Evolutionary conservation across 2,888 invertebrate genomes (phyloP).

Genomic region (Monochamus alternatus): DNA sequence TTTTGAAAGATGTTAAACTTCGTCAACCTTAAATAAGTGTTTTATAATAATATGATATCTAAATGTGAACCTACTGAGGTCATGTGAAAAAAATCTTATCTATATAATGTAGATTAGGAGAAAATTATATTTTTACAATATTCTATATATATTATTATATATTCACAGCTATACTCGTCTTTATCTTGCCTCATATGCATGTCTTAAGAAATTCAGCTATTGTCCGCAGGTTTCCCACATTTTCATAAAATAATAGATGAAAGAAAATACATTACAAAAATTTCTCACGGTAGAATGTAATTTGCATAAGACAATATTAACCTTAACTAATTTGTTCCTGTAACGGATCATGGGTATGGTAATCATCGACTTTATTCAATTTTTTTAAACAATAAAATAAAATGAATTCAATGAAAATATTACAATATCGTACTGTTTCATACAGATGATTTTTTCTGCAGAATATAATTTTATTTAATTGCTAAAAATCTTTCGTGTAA

Average conservation of each 20-base stretch:
- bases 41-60: neutral
- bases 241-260: constrained; percentile 13
- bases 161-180: neutral
- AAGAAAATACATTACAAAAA: constrained; percentile 17
- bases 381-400: no score
- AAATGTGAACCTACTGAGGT: neutral
- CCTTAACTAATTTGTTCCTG: neutral
- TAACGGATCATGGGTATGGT: neutral
- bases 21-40: no score
- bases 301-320: neutral
- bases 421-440: no score
- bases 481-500: no score
- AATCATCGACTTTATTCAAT: no score
- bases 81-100: constrained; percentile 3
- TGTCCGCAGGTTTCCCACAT: neutral
- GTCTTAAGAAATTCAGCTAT: neutral
- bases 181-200: constrained; percentile 4
- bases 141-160: constrained; percentile 7
- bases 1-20: no score
- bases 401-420: no score
- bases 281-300: constrained; percentile 13
- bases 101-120: neutral
- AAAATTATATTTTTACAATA: neutral
- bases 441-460: no score
- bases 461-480: no score